A percentile compares a stretch with the other conserved stretches of the same genome.
These are phyloP conservation scores for Euplagia quadripunctaria DNA, from an alignment of 2,888 invertebrate species.

Conservation along the genomic window DNA sequence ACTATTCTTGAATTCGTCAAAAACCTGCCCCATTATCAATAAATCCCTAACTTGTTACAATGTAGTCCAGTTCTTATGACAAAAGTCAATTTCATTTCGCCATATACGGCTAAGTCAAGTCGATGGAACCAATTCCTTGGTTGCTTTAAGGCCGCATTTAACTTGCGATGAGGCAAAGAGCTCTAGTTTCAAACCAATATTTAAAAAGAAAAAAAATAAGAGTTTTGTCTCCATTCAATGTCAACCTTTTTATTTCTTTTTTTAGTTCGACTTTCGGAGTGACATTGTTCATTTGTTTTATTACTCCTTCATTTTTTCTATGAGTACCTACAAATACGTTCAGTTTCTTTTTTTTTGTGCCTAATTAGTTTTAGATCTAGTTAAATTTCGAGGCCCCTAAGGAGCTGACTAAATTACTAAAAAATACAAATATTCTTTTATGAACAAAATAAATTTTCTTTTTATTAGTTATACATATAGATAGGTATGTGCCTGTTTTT, in stretches of 20 bases:
- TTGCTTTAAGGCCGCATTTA: neutral
- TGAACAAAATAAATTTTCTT: no score
- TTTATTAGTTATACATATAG: no score
- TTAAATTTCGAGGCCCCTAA: no score
- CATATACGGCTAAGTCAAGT: neutral
- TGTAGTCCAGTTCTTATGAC: neutral
- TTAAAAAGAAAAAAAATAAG: neutral
- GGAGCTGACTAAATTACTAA: no score
- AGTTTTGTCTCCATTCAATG: neutral
- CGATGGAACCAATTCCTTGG: neutral
- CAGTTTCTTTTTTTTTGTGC: neutral
- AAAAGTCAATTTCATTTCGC: neutral
- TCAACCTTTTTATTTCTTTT: neutral
- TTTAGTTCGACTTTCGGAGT: neutral
- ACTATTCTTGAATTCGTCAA: neutral
- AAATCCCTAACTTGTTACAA: neutral
- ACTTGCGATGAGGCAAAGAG: neutral
- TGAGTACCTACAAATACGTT: neutral
- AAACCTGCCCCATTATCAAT: neutral
- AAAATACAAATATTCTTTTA: no score
- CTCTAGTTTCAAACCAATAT: neutral
- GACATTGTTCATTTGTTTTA: neutral
- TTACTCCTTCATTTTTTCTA: neutral
- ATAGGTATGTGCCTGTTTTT: no score
- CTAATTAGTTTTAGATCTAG: neutral